phyloP scores from a whole-genome alignment of 2,797 vertebrate species.

The Nothura maculosa region DNA sequence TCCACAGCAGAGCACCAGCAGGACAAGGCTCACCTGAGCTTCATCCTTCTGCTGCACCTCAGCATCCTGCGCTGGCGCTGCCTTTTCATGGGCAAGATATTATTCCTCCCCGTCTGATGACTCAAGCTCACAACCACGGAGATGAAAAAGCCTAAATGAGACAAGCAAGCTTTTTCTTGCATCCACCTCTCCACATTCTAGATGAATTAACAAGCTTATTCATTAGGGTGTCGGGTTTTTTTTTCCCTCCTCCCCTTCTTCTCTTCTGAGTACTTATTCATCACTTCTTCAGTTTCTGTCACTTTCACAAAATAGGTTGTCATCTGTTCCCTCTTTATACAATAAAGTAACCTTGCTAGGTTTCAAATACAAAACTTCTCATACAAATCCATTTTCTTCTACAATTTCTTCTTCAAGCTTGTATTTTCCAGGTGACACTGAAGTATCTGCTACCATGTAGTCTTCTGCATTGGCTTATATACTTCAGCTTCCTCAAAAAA shows the following conservation, averaged over 20 bases:
- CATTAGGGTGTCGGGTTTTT: neutral
- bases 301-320: neutral
- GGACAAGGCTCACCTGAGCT: neutral
- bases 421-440: neutral
- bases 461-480: neutral
- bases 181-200: neutral
- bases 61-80: conserved; percentile 16
- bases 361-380: neutral
- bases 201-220: conserved; percentile 52
- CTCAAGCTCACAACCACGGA: conserved; percentile 51
- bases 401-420: neutral
- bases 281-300: conserved; percentile 22
- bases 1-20: neutral
- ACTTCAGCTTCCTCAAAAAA: neutral
- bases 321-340: neutral
- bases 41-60: conserved; percentile 4
- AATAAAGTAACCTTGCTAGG: neutral
- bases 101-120: conserved; percentile 60
- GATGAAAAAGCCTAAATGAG: conserved; percentile 59
- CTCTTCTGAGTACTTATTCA: neutral
- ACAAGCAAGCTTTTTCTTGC: conserved; percentile 51
- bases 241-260: neutral
- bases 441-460: neutral
- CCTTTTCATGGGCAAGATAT: conserved; percentile 33
- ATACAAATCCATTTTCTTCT: neutral